Conservation (phyloP, 1,140 invertebrate species). For the Dendroctonus ponderosae region DNA sequence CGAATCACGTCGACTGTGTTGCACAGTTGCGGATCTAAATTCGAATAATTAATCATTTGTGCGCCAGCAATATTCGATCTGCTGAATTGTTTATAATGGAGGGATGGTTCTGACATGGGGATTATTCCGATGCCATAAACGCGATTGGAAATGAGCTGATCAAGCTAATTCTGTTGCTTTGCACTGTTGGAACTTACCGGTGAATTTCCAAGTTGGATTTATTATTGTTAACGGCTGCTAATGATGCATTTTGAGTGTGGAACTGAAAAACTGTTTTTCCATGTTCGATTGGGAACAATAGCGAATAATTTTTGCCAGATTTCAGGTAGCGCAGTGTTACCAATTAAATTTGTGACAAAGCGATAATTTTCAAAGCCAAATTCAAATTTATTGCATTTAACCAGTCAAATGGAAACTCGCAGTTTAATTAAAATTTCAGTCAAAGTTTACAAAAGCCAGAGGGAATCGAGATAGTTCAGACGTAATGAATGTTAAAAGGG, state of each 20-base stretch:
- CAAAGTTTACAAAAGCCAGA: not conserved
- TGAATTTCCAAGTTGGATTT: too few species aligned
- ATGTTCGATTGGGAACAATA: not conserved
- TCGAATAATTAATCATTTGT: conserved; percentile 2
- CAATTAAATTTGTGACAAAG: conserved; percentile 8
- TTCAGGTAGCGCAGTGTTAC: not conserved
- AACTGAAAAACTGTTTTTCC: not conserved
- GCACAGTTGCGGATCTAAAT: not conserved
- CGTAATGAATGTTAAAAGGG: too few species aligned
- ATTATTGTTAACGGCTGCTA: not conserved
- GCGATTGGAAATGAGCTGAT: too few species aligned
- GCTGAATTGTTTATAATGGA: not conserved
- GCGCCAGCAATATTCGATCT: not conserved
- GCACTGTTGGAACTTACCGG: too few species aligned
- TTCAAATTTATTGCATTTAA: conserved; percentile 16
- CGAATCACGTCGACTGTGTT: not conserved
- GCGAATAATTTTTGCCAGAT: too few species aligned
- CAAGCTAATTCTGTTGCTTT: too few species aligned
- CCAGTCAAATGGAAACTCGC: conserved; percentile 14
- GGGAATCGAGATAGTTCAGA: not conserved
- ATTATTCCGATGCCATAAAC: too few species aligned
- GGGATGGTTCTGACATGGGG: too few species aligned
- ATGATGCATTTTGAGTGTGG: not conserved
- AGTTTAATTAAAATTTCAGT: conserved; percentile 22
- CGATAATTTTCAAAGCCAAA: conserved; percentile 12